Conservation (phyloP, 2,797 vertebrate genomes). For the Euphonia xanthogaster region DNA sequence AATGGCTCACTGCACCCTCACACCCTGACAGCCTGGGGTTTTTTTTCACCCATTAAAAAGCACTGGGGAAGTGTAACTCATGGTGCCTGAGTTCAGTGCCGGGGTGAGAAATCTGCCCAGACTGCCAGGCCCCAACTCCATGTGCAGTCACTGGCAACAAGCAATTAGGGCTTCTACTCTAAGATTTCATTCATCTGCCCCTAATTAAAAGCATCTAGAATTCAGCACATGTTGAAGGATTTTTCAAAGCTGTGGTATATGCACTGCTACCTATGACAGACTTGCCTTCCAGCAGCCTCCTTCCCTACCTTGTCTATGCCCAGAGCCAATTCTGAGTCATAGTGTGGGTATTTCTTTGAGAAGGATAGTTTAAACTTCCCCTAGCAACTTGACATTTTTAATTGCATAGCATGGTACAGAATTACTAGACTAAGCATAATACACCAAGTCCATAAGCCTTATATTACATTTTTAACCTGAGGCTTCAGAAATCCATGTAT, state of each 20-base stretch:
- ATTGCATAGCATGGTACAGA: not conserved
- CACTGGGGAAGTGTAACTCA: not conserved
- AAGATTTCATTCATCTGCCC: not conserved
- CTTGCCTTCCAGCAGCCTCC: not conserved
- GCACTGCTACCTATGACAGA: not conserved
- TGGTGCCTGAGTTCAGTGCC: not conserved
- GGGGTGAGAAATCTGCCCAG: not conserved
- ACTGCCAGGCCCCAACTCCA: not conserved
- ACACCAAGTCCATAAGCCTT: not conserved
- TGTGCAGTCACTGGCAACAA: not conserved
- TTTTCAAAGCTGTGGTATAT: not conserved
- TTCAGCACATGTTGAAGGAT: not conserved
- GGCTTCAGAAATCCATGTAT: conserved; percentile 15
- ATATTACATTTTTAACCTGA: conserved; percentile 2
- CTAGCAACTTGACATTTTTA: conserved; percentile 7
- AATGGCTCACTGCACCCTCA: not conserved
- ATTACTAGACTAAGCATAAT: conserved; percentile 5
- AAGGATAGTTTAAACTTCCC: not conserved
- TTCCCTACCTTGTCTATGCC: not conserved
- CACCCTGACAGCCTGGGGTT: not conserved
- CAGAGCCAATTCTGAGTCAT: not conserved
- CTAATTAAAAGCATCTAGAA: not conserved
- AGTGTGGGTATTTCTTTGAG: not conserved
- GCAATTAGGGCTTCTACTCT: not conserved
- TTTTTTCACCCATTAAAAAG: accelerated